phyloP scores from a whole-genome alignment of 2,113 vertebrate genomes.

The Cairina moschata region DNA sequence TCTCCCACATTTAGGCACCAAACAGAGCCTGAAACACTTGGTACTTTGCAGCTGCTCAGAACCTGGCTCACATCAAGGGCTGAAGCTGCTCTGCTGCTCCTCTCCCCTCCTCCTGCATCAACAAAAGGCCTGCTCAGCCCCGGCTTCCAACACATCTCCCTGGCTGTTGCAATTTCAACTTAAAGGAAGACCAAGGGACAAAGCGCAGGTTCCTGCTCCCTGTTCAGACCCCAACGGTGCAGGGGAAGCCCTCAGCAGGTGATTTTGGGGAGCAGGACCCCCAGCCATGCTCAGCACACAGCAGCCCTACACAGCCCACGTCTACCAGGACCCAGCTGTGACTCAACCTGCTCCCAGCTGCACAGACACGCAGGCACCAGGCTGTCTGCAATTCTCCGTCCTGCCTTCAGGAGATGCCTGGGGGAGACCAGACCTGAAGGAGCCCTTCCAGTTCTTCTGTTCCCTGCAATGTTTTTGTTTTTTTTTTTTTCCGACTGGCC shows the following conservation, averaged over 20 bases:
- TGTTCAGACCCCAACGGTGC: not conserved
- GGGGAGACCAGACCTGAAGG: not conserved
- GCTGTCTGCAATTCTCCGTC: conserved; percentile 13
- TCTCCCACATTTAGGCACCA: conserved; percentile 1
- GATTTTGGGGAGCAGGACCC: not conserved
- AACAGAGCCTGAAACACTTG: not conserved
- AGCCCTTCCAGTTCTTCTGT: conserved; percentile 18
- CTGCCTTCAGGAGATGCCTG: not conserved
- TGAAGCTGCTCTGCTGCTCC: not conserved
- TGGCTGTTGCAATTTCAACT: not conserved
- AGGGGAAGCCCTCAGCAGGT: accelerated
- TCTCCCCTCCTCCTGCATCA: not conserved
- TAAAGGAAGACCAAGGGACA: not conserved
- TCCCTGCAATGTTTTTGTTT: not conserved
- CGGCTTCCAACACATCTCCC: not conserved
- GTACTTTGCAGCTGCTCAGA: not conserved
- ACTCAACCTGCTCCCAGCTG: not conserved
- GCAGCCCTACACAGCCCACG: not conserved
- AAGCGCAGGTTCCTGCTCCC: not conserved
- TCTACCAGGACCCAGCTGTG: not conserved
- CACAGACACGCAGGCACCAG: not conserved
- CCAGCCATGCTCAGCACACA: not conserved
- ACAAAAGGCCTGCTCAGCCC: not conserved
- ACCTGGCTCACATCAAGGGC: not conserved
- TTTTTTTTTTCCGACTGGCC: not conserved